phyloP scores from a whole-genome alignment of 2,888 invertebrate genomes.

The Drosophila meridionalis region DNA sequence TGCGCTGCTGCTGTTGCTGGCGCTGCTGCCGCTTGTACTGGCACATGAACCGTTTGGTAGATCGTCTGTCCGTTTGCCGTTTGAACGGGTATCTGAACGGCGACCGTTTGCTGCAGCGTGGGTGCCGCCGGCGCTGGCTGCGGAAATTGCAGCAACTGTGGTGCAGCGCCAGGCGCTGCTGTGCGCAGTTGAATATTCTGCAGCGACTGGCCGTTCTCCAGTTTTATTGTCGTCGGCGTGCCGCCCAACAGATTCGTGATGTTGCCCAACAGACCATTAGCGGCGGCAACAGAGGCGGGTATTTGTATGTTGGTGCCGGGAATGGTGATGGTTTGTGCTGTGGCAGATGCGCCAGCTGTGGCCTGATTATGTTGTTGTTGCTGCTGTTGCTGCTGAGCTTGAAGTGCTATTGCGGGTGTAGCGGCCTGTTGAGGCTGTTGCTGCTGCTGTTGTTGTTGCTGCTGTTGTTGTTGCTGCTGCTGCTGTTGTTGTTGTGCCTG shows the following conservation, averaged over 20 bases:
- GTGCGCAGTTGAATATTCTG: constrained; percentile 90
- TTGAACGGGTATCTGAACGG: constrained; percentile 90
- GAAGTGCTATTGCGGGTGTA: constrained; percentile 11
- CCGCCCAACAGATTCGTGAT: constrained; percentile 73
- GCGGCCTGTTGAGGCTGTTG: constrained; percentile 48
- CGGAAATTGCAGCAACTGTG: constrained; percentile 85
- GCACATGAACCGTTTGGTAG: constrained; percentile 97
- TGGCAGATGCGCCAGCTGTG: constrained; percentile 40
- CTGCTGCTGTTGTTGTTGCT: constrained; percentile 64
- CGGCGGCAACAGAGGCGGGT: constrained; percentile 84
- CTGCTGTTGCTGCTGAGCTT: constrained; percentile 40
- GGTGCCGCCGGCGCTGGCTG: constrained; percentile 64
- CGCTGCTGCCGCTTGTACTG: constrained; percentile 90
- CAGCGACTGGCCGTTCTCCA: constrained; percentile 85
- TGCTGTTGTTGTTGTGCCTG: constrained; percentile 68
- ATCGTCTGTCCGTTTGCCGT: constrained; percentile 92
- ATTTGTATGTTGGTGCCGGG: constrained; percentile 85
- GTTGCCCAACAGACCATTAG: constrained; percentile 83
- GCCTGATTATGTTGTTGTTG: constrained; percentile 58
- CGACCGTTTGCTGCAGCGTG: constrained; percentile 88
- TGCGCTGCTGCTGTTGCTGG: constrained; percentile 85
- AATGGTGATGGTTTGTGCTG: constrained; percentile 78
- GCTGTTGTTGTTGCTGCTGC: constrained; percentile 55
- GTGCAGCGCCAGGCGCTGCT: constrained; percentile 75
- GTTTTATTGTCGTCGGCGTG: constrained; percentile 71